Percentiles rank a stretch among this genome's conserved stretches.
Evolutionary conservation across 1,140 invertebrate genomes (phyloP).

Genomic region (Himalopsyche phryganea): DNA sequence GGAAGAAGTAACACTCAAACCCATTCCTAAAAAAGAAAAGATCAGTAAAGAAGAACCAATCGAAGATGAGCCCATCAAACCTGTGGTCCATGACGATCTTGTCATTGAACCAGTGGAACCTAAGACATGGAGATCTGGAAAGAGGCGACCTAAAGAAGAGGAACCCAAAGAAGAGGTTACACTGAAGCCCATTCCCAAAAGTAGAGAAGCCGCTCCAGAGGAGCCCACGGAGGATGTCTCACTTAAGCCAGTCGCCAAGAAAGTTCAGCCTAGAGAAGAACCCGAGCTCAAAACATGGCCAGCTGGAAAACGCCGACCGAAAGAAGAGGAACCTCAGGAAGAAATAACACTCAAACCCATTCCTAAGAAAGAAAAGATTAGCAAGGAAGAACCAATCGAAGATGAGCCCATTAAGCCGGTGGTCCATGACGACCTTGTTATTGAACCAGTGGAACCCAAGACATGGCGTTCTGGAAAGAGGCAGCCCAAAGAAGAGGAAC

Average conservation of each 20-base stretch:
- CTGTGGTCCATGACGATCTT: no score
- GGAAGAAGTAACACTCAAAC: conserved; percentile 38
- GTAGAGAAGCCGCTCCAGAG: conserved; percentile 39
- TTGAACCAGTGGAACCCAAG: conserved; percentile 42
- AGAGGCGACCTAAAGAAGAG: conserved; percentile 43
- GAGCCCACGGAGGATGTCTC: conserved; percentile 40
- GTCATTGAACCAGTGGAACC: conserved; percentile 41
- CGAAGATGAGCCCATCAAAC: conserved; percentile 40
- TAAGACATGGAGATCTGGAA: conserved; percentile 46
- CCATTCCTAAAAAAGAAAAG: conserved; percentile 34
- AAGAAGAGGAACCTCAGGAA: conserved; percentile 39
- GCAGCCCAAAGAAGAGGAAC: conserved; percentile 44
- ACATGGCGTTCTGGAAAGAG: conserved; percentile 48
- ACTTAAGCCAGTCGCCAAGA: conserved; percentile 46
- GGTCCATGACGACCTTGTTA: conserved; percentile 36
- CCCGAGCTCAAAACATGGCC: conserved; percentile 40
- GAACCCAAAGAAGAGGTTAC: conserved; percentile 41
- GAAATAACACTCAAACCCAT: conserved; percentile 46
- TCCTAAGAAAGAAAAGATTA: no score
- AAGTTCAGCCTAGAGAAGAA: conserved; percentile 36
- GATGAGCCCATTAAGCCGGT: conserved; percentile 35
- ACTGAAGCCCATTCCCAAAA: conserved; percentile 45
- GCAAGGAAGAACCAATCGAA: conserved; percentile 40
- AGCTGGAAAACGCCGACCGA: conserved; percentile 40
- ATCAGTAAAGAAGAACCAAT: conserved; percentile 39